These are phyloP conservation scores for Ursus arctos DNA, from an alignment of 2,113 vertebrate genomes.

Conservation along the genomic window DNA sequence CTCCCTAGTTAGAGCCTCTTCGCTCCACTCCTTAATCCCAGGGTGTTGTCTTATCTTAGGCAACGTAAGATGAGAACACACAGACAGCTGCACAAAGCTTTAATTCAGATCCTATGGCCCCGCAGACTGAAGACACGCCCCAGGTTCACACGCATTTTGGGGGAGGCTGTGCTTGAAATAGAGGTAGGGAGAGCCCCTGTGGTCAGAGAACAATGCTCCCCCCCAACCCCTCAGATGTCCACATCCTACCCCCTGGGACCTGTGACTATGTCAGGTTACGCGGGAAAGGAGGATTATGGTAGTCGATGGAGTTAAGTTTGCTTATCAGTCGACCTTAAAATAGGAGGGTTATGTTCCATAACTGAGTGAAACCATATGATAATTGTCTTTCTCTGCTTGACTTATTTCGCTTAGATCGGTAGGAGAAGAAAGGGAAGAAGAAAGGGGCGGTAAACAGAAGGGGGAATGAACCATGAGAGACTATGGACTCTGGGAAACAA, in stretches of 20 bases:
- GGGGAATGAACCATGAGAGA: too few species aligned
- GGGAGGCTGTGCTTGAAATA: neutral
- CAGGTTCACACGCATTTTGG: neutral
- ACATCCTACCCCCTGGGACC: neutral
- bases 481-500: too few species aligned
- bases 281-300: neutral
- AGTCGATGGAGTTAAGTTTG: neutral
- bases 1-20: neutral
- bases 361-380: too few species aligned
- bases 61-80: rapidly evolving
- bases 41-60: neutral
- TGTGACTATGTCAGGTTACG: rapidly evolving
- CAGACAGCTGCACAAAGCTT: neutral
- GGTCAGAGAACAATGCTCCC: neutral
- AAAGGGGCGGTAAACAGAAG: too few species aligned
- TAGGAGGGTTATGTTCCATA: neutral
- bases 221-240: rapidly evolving
- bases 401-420: too few species aligned
- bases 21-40: neutral
- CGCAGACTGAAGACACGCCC: neutral
- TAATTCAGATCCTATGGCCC: neutral
- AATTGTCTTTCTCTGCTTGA: too few species aligned
- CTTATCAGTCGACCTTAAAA: neutral
- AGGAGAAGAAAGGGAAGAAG: too few species aligned
- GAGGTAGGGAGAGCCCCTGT: neutral